Percentiles rank a stretch among this genome's conserved stretches.
Conservation (phyloP, 2,113 vertebrate genomes). For the Pluvialis apricaria region DNA sequence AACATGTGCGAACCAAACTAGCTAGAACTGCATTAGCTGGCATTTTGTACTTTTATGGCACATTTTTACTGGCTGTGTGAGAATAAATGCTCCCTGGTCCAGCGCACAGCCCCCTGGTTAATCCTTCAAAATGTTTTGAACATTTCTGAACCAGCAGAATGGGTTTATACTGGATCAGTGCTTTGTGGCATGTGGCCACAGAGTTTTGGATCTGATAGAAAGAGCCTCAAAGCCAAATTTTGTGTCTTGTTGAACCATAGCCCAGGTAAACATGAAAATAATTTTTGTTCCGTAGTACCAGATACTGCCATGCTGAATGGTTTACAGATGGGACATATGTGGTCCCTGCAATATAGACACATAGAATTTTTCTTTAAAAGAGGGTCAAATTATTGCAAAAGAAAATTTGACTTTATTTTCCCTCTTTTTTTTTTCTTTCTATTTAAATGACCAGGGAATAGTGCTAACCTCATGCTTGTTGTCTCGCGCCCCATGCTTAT, state of each 20-base stretch:
- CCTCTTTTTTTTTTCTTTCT: neutral
- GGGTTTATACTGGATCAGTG: neutral
- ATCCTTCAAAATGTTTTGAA: neutral
- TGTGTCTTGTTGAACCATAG: neutral
- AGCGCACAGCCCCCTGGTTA: neutral
- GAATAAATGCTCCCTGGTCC: neutral
- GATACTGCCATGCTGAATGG: neutral
- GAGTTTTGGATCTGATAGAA: neutral
- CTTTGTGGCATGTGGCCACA: neutral
- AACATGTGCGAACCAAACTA: neutral
- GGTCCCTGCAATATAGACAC: neutral
- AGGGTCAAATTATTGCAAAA: neutral
- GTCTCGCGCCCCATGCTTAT: neutral
- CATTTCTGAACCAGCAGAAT: slow-evolving; percentile 19
- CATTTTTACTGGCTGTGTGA: neutral
- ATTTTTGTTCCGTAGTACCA: neutral
- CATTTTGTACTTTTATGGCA: neutral
- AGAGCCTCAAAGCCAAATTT: neutral
- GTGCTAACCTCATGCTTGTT: neutral
- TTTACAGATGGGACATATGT: neutral
- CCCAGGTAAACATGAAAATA: neutral
- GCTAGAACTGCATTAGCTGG: neutral
- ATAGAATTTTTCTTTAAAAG: neutral
- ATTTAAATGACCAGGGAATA: neutral
- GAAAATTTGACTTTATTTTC: neutral